Evolutionary conservation across 2,888 invertebrate genomes (phyloP), one percentile per base, ranked within the genome.

Genomic region (Stenoptilia bipunctidactyla): DNA sequence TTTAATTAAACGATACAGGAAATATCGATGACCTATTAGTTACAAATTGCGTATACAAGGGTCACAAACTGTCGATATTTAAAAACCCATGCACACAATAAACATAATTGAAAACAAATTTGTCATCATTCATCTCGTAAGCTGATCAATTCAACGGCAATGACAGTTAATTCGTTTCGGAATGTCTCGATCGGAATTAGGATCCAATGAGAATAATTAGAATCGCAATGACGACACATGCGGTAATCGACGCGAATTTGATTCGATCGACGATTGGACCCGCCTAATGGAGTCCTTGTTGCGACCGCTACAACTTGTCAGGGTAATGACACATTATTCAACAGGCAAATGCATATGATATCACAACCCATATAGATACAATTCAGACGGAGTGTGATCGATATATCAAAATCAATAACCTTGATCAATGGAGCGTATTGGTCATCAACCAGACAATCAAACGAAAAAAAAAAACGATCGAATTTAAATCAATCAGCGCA

Each of bases 191-290:
- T 43, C 46, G 51, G 69, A 79, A 77, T 71, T 68, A 72, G 71
- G 69, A 72, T 70, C 73, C 79, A 77, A 79, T 79, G 65, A 69
- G 67, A 63, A 74, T 73, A 68, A 75, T 74, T 71, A 30, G 30
- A n/a, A 54, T 52, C 60, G 59, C 58, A 66, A 60, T 60, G 56
- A 59, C 59, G 60, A 55, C 59, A 53, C 61, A 55, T 62, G 55
- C 56, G 56, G 55, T 59, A 77, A 79, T 76, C 76, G 77, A 75
- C 71, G 73, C 73, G 63, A 76, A 79, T 77, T 77, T 75, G 77
- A 66, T 67, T 66, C 77, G 79, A 79, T 79, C 71, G 66, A 59
- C 51, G 61, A 58, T 56, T 61, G 64, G 66, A 61, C 60, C 52
- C 41, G 48, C 50, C 51, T 54, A 54, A 55, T 49, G 55, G 48